These are phyloP conservation scores for Danio albolineatus DNA, from an alignment of 2,797 vertebrate genomes.

Conservation along the genomic window DNA sequence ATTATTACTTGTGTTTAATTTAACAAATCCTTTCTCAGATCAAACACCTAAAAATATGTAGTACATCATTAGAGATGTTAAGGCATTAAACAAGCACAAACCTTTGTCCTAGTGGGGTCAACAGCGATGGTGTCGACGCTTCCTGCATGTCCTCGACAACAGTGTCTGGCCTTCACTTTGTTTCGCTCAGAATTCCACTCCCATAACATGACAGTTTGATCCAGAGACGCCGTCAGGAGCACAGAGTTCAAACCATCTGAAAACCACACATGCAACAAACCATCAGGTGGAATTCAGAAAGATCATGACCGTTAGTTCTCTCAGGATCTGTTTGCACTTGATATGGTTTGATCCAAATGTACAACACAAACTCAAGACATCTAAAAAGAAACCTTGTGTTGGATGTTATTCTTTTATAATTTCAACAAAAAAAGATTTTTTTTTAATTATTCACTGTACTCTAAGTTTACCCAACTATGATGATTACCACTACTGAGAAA, in stretches of 20 bases:
- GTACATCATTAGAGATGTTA: neutral
- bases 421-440: no score
- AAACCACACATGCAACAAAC: neutral
- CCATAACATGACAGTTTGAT: constrained; percentile 94
- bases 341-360: no score
- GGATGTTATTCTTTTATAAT: no score
- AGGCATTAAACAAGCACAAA: constrained; percentile 61
- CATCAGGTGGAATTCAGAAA: neutral
- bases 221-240: constrained; percentile 92
- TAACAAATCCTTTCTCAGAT: no score
- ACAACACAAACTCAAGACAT: no score
- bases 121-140: constrained; percentile 91
- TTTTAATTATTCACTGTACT: no score
- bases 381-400: no score
- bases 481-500: no score
- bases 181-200: constrained; percentile 95
- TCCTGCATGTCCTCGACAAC: constrained; percentile 92
- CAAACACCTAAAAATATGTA: neutral
- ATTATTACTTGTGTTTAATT: no score
- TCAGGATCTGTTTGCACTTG: no score
- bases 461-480: no score
- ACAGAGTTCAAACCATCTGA: constrained; percentile 82
- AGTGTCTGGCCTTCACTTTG: constrained; percentile 91
- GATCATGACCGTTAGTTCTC: neutral
- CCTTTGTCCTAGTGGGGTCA: constrained; percentile 87